Evolutionary conservation across 2,888 invertebrate genomes (phyloP).

Genomic region (Polyommatus iphigenia): DNA sequence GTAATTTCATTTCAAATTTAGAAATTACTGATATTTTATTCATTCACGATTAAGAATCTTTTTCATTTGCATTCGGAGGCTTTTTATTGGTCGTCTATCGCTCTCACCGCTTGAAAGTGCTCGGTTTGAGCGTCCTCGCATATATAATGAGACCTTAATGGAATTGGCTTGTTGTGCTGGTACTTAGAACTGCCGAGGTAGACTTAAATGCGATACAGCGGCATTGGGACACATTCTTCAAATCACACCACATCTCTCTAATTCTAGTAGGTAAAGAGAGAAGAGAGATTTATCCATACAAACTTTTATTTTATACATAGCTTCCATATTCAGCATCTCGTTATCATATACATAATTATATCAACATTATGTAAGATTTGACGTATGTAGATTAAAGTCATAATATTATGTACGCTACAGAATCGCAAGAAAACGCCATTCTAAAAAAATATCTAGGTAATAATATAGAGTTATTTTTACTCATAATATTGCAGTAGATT

Average conservation of each 20-base stretch:
- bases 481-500: no score
- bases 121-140: slow-evolving; percentile 8
- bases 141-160: slow-evolving; percentile 1
- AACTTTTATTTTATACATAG: not conserved
- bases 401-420: no score
- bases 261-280: not conserved
- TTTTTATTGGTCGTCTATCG: not conserved
- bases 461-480: no score
- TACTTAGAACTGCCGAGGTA: not conserved
- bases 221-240: not conserved
- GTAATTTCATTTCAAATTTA: no score
- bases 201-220: slow-evolving; percentile 7
- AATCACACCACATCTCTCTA: not conserved
- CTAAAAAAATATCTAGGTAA: no score
- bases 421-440: no score
- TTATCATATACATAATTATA: no score
- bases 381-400: no score
- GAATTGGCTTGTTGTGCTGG: slow-evolving; percentile 3
- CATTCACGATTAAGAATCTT: not conserved
- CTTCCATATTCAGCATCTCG: no score
- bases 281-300: not conserved
- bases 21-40: no score
- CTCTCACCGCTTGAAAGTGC: not conserved
- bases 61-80: not conserved
- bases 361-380: no score